Percentiles rank a stretch among this genome's conserved stretches.
phyloP scores from a whole-genome alignment of 2,888 invertebrate genomes.

The Protodeltote pygarga region DNA sequence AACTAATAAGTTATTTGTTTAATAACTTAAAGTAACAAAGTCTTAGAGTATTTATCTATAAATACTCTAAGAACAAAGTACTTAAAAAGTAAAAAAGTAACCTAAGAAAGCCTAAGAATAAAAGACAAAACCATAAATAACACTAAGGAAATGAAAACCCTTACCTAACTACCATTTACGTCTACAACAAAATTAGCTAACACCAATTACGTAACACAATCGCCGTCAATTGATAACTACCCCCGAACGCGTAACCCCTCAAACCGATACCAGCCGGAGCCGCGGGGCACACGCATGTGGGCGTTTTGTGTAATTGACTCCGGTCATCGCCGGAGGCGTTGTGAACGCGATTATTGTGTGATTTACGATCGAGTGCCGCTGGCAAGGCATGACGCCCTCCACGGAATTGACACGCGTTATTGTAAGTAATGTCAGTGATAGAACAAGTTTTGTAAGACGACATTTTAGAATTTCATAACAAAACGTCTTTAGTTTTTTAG shows the following conservation, averaged over 20 bases:
- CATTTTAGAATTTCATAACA: not conserved
- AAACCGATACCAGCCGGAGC: slow-evolving; percentile 40
- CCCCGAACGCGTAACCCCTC: slow-evolving; percentile 20
- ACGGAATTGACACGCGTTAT: slow-evolving; percentile 43
- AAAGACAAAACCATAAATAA: too few relatives aligned
- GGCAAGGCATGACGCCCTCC: slow-evolving; percentile 50
- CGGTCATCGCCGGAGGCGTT: slow-evolving; percentile 52
- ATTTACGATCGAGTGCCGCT: slow-evolving; percentile 58
- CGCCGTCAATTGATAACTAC: slow-evolving; percentile 25
- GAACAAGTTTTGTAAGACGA: not conserved
- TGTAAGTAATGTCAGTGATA: slow-evolving; percentile 11
- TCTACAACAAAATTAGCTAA: slow-evolving; percentile 19
- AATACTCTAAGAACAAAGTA: too few relatives aligned
- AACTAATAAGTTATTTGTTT: too few relatives aligned
- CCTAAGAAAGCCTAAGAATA: too few relatives aligned
- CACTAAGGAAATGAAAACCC: too few relatives aligned
- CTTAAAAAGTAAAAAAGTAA: too few relatives aligned
- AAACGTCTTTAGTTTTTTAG: slow-evolving; percentile 1
- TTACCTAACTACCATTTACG: not conserved
- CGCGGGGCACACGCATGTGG: slow-evolving; percentile 45
- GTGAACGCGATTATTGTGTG: slow-evolving; percentile 49
- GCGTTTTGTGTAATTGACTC: slow-evolving; percentile 51
- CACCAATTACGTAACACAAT: slow-evolving; percentile 27
- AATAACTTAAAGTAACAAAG: too few relatives aligned
- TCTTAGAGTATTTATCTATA: too few relatives aligned